Evolutionary conservation across 2,888 invertebrate species (phyloP).

Genomic region (Protophormia terraenovae): DNA sequence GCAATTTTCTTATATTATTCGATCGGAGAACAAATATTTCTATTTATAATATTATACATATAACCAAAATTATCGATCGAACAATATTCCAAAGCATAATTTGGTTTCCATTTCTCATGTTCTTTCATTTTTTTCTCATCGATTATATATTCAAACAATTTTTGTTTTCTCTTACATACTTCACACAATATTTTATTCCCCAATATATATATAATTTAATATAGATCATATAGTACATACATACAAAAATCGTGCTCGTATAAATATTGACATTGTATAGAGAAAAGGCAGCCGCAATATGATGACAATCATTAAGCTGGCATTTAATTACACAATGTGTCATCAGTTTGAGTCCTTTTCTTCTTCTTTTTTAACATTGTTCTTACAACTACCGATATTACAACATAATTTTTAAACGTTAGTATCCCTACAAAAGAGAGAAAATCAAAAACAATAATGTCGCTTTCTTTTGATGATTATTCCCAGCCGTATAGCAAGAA

Average conservation of each 20-base stretch:
- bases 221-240: too few species aligned
- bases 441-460: conserved; percentile 44
- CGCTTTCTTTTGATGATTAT: conserved; percentile 78
- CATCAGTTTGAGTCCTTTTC: conserved; percentile 52
- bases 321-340: conserved; percentile 77
- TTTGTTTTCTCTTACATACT: background rate
- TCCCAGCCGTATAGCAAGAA: too few species aligned
- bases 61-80: too few species aligned
- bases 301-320: conserved; percentile 74
- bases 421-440: conserved; percentile 44
- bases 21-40: too few species aligned
- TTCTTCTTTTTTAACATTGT: conserved; percentile 28
- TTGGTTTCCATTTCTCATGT: too few species aligned
- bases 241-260: background rate
- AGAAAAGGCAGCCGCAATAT: conserved; percentile 41
- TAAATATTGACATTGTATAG: conserved; percentile 26
- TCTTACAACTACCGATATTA: conserved; percentile 14
- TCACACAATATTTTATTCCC: background rate
- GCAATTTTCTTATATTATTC: too few species aligned
- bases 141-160: too few species aligned
- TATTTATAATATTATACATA: too few species aligned
- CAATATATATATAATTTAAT: background rate
- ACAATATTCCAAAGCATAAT: too few species aligned
- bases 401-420: conserved; percentile 35
- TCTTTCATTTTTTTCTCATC: too few species aligned